Conservation (phyloP, 2,113 vertebrate species). For the Peromyscus maniculatus region DNA sequence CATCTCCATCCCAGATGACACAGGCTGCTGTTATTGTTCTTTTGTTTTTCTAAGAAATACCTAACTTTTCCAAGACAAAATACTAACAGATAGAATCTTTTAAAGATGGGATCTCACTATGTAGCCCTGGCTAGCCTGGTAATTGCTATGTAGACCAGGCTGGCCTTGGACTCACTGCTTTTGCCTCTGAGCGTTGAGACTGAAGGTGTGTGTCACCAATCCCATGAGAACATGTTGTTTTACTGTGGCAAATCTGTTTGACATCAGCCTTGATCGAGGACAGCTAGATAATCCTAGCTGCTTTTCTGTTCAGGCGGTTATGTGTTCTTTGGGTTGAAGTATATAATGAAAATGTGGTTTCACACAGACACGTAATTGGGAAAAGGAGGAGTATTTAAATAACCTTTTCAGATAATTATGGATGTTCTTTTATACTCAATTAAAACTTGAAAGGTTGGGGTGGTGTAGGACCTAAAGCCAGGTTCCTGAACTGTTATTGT, state of each 20-base stretch:
- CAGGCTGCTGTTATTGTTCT: background rate
- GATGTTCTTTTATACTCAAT: slow-evolving; percentile 20
- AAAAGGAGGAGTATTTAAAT: slow-evolving; percentile 50
- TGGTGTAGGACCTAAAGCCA: slow-evolving; percentile 27
- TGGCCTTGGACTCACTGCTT: background rate
- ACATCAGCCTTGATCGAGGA: slow-evolving; percentile 13
- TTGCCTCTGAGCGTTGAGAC: background rate
- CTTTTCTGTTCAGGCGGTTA: slow-evolving; percentile 11
- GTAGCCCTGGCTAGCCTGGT: background rate
- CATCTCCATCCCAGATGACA: background rate
- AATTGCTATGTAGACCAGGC: background rate
- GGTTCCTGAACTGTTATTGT: background rate
- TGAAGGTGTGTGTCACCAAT: background rate
- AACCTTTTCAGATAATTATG: slow-evolving; percentile 59
- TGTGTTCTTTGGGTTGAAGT: slow-evolving; percentile 48
- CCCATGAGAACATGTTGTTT: background rate
- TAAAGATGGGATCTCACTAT: background rate
- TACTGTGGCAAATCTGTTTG: slow-evolving; percentile 6
- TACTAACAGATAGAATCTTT: background rate
- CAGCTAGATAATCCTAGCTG: background rate
- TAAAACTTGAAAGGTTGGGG: slow-evolving; percentile 18
- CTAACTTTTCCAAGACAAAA: slow-evolving; percentile 26
- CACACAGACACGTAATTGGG: background rate
- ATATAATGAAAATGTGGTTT: slow-evolving; percentile 38
- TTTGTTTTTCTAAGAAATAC: slow-evolving; percentile 40